Evolutionary conservation across 2,888 invertebrate genomes (phyloP), one percentile per base, ranked within the genome.

Genomic region (Papilio gigon): DNA sequence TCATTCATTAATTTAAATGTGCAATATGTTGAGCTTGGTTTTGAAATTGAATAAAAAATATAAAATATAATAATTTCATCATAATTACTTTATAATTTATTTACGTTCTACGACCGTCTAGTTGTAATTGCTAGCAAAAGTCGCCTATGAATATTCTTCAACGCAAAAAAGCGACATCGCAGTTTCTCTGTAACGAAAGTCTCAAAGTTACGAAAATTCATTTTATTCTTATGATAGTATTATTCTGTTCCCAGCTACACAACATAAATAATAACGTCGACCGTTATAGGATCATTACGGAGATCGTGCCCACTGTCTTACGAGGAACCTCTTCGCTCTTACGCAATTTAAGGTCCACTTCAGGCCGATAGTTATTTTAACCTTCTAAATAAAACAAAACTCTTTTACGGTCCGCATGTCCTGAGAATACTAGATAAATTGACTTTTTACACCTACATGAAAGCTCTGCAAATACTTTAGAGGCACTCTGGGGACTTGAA

Each of bases 201-300:
- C 87, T 86, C 87, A 85, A 90, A 87, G 80, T 88, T 86, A 84
- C 75, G 86, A 83, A 85, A 88, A 90, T 89, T 90, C 90, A 90
- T 91, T 87, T 90, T 85, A 86, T 88, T 90, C 89, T 89, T 91
- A 91, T 90, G 86, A 86, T 86, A 86, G 87, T 90, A 90, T 90
- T 90, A 91, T 89, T 86, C 89, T 86, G 88, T 88, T 89, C 88
- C 84, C 90, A 87, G 87, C 87, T 87, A 88, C 88, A 90, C 89
- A 91, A 88, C 88, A 90, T 90, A 91, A 90, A 91, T 91, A 91
- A 90, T 90, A 90, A 90, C 88, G 88, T 85, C 84, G 82, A 76
- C 85, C 85, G 89, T 90, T 91, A 90, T 89, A 87, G 86, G 87
- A 87, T 90, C 90, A 90, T 91, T 91, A 89, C 88, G 81, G 87